phyloP scores from a whole-genome alignment of 2,113 vertebrate species.

The Dasyornis broadbenti region DNA sequence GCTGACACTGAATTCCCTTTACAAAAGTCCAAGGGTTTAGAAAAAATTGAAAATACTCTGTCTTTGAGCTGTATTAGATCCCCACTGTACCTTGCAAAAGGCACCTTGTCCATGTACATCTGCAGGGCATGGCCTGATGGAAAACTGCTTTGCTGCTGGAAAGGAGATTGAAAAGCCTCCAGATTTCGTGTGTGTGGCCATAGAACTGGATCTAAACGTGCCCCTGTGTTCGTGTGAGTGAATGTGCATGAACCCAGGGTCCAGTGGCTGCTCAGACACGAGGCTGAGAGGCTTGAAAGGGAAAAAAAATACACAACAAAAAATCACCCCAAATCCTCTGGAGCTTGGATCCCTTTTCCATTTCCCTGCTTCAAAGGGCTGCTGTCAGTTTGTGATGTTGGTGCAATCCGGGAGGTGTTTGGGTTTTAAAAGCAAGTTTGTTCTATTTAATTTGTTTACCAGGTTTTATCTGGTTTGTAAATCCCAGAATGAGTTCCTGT shows the following conservation, averaged over 20 bases:
- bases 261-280: not conserved
- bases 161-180: fast-evolving
- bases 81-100: not conserved
- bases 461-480: not conserved
- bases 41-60: fast-evolving
- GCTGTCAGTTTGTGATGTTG: not conserved
- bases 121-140: fast-evolving
- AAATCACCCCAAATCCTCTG: not conserved
- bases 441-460: not conserved
- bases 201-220: fast-evolving
- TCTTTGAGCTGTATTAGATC: fast-evolving
- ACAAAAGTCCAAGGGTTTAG: not conserved
- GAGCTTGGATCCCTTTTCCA: not conserved
- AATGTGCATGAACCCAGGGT: fast-evolving
- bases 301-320: not conserved
- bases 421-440: not conserved
- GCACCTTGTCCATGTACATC: fast-evolving
- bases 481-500: not conserved
- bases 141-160: fast-evolving
- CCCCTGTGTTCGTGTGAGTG: not conserved
- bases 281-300: not conserved
- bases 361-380: not conserved
- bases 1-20: not conserved
- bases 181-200: not conserved
- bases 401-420: not conserved